These are phyloP conservation scores for Eueides isabella DNA, from an alignment of 1,140 invertebrate genomes.

Conservation along the genomic window DNA sequence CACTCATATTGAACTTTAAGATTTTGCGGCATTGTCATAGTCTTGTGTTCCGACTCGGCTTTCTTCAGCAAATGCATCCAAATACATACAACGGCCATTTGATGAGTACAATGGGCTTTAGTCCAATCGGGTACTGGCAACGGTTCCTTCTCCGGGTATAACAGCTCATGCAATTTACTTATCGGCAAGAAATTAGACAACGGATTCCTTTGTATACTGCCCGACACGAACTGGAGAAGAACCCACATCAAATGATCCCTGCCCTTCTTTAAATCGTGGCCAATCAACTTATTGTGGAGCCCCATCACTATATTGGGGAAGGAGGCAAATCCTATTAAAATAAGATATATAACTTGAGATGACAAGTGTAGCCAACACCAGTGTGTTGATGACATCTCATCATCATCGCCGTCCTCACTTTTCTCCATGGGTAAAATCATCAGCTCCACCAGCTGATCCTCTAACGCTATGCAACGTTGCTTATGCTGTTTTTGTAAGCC, in stretches of 20 bases:
- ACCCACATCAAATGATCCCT: conserved; percentile 99
- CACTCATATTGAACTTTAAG: conserved; percentile 93
- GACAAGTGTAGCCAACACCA: conserved; percentile 97
- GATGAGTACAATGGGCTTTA: conserved; percentile 93
- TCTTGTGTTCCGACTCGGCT: conserved; percentile 91
- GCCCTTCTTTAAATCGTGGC: conserved; percentile 92
- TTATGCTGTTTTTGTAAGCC: conserved; percentile 97
- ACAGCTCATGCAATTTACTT: conserved; percentile 94
- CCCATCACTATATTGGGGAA: conserved; percentile 96
- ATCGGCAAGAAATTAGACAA: conserved; percentile 95
- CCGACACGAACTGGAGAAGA: conserved; percentile 97
- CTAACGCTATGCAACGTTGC: conserved; percentile 93
- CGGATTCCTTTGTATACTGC: conserved; percentile 97
- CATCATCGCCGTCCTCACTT: conserved; percentile 87
- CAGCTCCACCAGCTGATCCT: conserved; percentile 96
- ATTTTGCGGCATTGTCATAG: conserved; percentile 91
- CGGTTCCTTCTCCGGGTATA: conserved; percentile 96
- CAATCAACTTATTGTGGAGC: conserved; percentile 92
- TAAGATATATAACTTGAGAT: conserved; percentile 97
- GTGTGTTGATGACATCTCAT: conserved; percentile 88
- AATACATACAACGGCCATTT: conserved; percentile 97
- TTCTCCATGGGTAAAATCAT: conserved; percentile 96
- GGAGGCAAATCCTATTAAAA: conserved; percentile 95
- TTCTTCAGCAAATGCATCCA: conserved; percentile 98
- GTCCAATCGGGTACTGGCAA: conserved; percentile 94